phyloP scores from a whole-genome alignment of 2,888 invertebrate species.

The Tetragnatha montana region DNA sequence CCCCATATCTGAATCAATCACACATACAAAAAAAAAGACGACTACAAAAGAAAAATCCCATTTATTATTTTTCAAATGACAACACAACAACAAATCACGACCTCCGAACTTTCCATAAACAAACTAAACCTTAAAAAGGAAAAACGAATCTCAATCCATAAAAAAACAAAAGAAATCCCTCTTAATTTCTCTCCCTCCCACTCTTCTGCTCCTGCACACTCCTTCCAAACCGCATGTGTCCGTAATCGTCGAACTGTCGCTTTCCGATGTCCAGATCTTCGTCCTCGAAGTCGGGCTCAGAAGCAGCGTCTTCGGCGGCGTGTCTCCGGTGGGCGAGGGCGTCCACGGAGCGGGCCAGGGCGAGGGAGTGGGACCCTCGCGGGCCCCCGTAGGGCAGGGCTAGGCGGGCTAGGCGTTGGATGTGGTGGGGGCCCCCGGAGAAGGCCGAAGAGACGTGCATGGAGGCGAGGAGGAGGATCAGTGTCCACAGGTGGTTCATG shows the following conservation, averaged over 20 bases:
- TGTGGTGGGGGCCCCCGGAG: slow-evolving; percentile 10
- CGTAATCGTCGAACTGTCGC: slow-evolving; percentile 74
- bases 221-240: slow-evolving; percentile 74
- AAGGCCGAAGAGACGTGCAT: slow-evolving; percentile 3
- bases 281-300: slow-evolving; percentile 71
- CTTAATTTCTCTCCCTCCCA: not conserved
- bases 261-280: slow-evolving; percentile 67
- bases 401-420: slow-evolving; percentile 55
- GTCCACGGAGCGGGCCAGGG: slow-evolving; percentile 56
- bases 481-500: slow-evolving; percentile 24
- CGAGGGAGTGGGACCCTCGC: slow-evolving; percentile 23
- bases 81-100: not conserved
- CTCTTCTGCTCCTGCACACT: slow-evolving; percentile 15
- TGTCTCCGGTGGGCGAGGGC: slow-evolving; percentile 35
- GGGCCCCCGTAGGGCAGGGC: slow-evolving; percentile 47
- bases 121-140: too few species aligned
- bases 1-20: not conserved
- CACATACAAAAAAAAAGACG: not conserved
- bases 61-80: too few species aligned
- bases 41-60: not conserved
- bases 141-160: too few species aligned
- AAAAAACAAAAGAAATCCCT: not conserved
- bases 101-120: not conserved
- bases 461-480: slow-evolving; percentile 4
- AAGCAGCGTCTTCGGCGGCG: slow-evolving; percentile 47